Base-by-base conservation (phyloP, 2,888 invertebrate genomes). In the Fragum fragum region DNA sequence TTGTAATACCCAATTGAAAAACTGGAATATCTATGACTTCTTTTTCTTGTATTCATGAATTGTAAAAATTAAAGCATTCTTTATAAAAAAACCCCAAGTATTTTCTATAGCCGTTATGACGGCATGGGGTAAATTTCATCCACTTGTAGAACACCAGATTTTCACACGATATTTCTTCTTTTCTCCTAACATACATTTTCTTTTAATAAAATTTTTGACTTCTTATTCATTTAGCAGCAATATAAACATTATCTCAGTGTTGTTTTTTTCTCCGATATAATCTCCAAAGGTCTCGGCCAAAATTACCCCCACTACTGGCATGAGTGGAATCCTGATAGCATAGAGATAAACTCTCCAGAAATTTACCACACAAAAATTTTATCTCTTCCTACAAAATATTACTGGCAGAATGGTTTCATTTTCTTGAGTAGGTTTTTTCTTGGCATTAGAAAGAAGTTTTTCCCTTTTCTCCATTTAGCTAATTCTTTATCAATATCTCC, bases 301-400 rank as follows among this genome's bases (percentile, higher is more conserved):
- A 85, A 80, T 85, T 81, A 82, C 80, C 82, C 80, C 79, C 76
- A 71, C 85, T 80, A 55, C 70, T 80, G 85, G 85, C 85, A 83
- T 85, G 85, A 85, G 85, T 82, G 82, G 82, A 82, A 85, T 82
- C 75, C 73, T 57, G 85, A 85, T 82, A 79, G 26, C 21, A 36
- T 68, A 55, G 69, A 70, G 79, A 79, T 76, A 82, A 76, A 72
- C 39, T 26, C 36, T 29, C 73, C 47, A 39, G 73, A 71, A 73
- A 76, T 77, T 61, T 66, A 75, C 74, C 79, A 39, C 74, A 57
- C 79, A 74, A 79, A 77, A 29, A 69, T 75, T 83, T 83, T 83
- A 83, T 83, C 83, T 83, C 76, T 66, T 55, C 29, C 71, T 69
- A 71, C 68, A 79, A 83, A 83, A 79, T 77, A 77, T 69, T 71